phyloP scores from a whole-genome alignment of 2,113 vertebrate genomes.

The Hydrolagus affinis region DNA sequence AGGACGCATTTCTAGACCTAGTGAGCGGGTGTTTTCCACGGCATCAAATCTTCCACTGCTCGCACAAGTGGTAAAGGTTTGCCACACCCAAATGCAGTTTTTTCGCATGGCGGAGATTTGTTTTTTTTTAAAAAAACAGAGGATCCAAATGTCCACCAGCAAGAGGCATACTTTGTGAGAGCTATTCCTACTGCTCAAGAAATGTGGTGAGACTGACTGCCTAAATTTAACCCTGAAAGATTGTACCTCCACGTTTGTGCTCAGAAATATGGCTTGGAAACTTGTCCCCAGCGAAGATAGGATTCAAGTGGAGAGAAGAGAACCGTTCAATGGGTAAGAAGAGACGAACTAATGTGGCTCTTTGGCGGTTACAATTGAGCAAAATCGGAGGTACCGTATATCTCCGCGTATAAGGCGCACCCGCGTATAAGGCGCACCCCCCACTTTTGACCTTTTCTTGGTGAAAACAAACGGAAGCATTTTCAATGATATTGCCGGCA shows the following conservation, averaged over 20 bases:
- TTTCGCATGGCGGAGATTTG: background rate
- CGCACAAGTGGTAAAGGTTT: background rate
- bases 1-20: background rate
- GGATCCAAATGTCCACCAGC: background rate
- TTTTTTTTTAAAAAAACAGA: background rate
- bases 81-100: background rate
- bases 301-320: too few species aligned
- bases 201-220: background rate
- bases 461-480: too few species aligned
- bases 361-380: too few species aligned
- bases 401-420: too few species aligned
- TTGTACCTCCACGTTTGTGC: background rate
- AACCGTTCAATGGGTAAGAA: too few species aligned
- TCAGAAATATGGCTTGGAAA: too few species aligned
- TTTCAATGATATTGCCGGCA: too few species aligned
- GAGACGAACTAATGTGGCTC: too few species aligned
- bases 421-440: too few species aligned
- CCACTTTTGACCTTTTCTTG: too few species aligned
- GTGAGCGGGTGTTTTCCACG: background rate
- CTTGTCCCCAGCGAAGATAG: too few species aligned
- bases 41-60: background rate
- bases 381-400: too few species aligned
- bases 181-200: background rate
- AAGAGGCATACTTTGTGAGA: background rate
- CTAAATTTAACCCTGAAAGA: background rate